These are phyloP conservation scores for Orthosia gothica DNA, from an alignment of 2,888 invertebrate species.

Conservation along the genomic window DNA sequence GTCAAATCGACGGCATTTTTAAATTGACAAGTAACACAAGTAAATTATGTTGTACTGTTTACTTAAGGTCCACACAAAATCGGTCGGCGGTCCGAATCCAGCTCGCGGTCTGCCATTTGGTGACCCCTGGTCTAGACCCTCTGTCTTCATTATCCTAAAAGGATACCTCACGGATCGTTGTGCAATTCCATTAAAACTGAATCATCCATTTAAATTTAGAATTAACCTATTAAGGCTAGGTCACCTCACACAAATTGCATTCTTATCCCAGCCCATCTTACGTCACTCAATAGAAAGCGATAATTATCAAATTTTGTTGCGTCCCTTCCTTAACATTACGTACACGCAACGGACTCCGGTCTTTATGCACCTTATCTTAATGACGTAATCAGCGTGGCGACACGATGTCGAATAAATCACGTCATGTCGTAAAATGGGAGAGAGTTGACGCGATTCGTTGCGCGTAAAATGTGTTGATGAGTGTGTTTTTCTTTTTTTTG, in stretches of 20 bases:
- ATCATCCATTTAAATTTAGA: slow-evolving; percentile 8
- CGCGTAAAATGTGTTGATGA: slow-evolving; percentile 34
- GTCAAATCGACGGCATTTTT: too few species aligned
- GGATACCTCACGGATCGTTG: background rate
- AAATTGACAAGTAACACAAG: too few species aligned
- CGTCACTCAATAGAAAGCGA: slow-evolving; percentile 38
- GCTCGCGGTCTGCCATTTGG: too few species aligned
- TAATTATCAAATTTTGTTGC: slow-evolving; percentile 49
- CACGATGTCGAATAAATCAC: slow-evolving; percentile 53
- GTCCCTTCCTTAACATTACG: slow-evolving; percentile 12
- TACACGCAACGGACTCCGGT: slow-evolving; percentile 35
- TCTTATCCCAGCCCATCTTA: slow-evolving; percentile 32
- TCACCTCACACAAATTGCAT: slow-evolving; percentile 29
- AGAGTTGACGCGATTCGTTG: slow-evolving; percentile 26
- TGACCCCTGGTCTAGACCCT: background rate
- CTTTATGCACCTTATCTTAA: slow-evolving; percentile 57
- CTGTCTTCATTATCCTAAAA: background rate
- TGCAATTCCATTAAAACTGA: background rate
- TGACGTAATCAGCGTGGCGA: slow-evolving; percentile 61
- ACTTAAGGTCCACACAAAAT: too few species aligned
- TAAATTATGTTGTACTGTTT: too few species aligned
- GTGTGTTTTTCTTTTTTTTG: slow-evolving; percentile 16
- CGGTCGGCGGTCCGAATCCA: too few species aligned
- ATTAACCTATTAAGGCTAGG: slow-evolving; percentile 14
- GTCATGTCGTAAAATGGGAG: slow-evolving; percentile 47